phyloP scores from a whole-genome alignment of 2,888 invertebrate genomes.

The Graphium colonna region DNA sequence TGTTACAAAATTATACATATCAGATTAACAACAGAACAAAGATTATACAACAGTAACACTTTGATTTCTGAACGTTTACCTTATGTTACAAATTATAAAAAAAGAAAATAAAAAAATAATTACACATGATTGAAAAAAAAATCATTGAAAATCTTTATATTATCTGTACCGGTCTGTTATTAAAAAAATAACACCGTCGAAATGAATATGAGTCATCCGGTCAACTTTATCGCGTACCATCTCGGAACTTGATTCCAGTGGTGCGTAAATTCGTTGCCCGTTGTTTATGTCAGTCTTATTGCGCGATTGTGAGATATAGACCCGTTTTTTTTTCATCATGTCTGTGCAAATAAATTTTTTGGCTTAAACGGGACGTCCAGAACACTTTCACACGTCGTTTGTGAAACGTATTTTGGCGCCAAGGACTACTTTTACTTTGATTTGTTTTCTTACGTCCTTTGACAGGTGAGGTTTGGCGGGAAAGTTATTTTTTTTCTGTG shows the following conservation, averaged over 20 bases:
- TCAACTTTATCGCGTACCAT: slow-evolving; percentile 10
- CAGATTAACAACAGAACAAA: too few relatives aligned
- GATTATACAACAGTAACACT: too few relatives aligned
- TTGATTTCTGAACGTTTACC: too few relatives aligned
- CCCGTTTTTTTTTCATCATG: slow-evolving; percentile 1
- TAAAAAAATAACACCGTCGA: not conserved
- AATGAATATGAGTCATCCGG: slow-evolving; percentile 6
- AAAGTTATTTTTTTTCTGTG: slow-evolving; percentile 11
- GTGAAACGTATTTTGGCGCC: slow-evolving; percentile 15
- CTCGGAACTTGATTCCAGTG: not conserved
- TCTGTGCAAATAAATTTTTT: slow-evolving; percentile 10
- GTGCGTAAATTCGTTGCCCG: slow-evolving; percentile 11
- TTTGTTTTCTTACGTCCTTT: slow-evolving; percentile 14
- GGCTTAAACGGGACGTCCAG: slow-evolving; percentile 2
- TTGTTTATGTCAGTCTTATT: slow-evolving; percentile 18
- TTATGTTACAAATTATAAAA: too few relatives aligned
- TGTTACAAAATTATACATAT: too few relatives aligned
- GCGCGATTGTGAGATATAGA: slow-evolving; percentile 15
- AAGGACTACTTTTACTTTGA: slow-evolving; percentile 22
- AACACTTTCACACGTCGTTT: slow-evolving; percentile 21
- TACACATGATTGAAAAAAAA: too few relatives aligned
- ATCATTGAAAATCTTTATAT: too few relatives aligned
- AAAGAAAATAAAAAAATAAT: too few relatives aligned
- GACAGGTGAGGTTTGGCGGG: not conserved
- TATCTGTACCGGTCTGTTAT: too few relatives aligned